Conservation (phyloP, 2,888 invertebrate species). For the Kryphioiulus occultus region DNA sequence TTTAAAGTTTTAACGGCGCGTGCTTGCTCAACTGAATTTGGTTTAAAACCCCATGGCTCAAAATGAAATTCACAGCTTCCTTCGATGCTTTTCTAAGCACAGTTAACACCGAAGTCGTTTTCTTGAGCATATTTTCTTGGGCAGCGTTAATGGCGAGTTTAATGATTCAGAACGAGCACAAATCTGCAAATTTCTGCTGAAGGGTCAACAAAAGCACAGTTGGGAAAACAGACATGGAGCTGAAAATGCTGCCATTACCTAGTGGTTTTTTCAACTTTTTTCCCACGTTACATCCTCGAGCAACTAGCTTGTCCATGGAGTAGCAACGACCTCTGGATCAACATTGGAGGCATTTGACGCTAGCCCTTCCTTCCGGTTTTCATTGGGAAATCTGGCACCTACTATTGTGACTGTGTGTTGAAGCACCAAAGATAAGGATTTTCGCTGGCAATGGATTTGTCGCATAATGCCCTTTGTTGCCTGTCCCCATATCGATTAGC, state of each 20-base stretch:
- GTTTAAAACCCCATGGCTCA: constrained; percentile 13
- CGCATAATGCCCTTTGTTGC: constrained; percentile 15
- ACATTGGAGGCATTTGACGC: constrained; percentile 27
- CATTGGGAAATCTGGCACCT: constrained; percentile 36
- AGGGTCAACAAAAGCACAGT: neutral
- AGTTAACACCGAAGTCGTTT: constrained; percentile 17
- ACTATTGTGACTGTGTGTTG: constrained; percentile 12
- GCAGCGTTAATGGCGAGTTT: constrained; percentile 10
- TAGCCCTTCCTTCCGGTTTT: constrained; percentile 29
- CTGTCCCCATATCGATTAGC: constrained; percentile 12
- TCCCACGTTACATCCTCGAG: neutral
- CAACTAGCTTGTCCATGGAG: neutral
- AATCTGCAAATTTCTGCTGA: neutral
- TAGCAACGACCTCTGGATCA: constrained; percentile 21
- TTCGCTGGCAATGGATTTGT: neutral
- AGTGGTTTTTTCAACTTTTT: neutral
- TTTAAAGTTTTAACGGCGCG: neutral
- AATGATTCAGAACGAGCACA: constrained; percentile 28
- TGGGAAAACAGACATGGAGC: neutral
- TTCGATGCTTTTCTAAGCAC: neutral
- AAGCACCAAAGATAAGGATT: constrained; percentile 1
- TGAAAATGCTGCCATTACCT: neutral
- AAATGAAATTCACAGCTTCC: constrained; percentile 4
- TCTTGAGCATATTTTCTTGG: neutral
- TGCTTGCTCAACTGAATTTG: neutral